Conservation (phyloP, 2,888 invertebrate species). For the Cheilosia impressa region DNA sequence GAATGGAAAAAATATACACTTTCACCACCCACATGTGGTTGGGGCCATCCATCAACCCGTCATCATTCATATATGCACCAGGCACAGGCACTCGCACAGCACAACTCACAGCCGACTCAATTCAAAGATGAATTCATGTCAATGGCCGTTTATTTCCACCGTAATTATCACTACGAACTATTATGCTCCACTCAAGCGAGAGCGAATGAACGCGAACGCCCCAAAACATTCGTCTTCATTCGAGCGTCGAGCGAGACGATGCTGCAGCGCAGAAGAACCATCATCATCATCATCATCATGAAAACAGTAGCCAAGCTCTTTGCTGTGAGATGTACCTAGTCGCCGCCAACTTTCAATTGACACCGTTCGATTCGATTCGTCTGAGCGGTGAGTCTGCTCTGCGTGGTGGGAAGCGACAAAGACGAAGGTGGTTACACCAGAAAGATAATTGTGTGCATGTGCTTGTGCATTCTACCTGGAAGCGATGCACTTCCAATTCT, state of each 20-base stretch:
- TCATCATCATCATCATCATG: conserved; percentile 9
- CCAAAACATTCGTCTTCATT: conserved; percentile 54
- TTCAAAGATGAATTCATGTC: conserved; percentile 70
- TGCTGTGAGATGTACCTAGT: conserved; percentile 12
- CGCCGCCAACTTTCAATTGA: conserved; percentile 60
- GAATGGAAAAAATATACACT: conserved; percentile 32
- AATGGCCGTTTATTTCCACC: conserved; percentile 71
- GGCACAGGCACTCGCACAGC: conserved; percentile 19
- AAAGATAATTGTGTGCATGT: conserved; percentile 39
- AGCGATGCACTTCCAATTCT: conserved; percentile 54
- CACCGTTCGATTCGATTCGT: conserved; percentile 54
- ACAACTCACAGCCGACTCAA: conserved; percentile 33
- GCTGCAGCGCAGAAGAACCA: not conserved
- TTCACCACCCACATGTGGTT: conserved; percentile 70
- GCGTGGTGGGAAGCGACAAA: not conserved
- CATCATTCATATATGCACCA: conserved; percentile 50
- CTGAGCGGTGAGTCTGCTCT: not conserved
- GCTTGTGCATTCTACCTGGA: conserved; percentile 44
- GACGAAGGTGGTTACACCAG: conserved; percentile 21
- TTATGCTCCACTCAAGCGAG: conserved; percentile 18
- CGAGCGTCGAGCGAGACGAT: not conserved
- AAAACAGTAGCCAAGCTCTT: conserved; percentile 60
- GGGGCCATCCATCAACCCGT: conserved; percentile 63
- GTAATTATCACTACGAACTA: conserved; percentile 65
- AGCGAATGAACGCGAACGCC: conserved; percentile 32